Conservation (phyloP, 1,140 invertebrate species). For the Anagrus nilaparvatae region DNA sequence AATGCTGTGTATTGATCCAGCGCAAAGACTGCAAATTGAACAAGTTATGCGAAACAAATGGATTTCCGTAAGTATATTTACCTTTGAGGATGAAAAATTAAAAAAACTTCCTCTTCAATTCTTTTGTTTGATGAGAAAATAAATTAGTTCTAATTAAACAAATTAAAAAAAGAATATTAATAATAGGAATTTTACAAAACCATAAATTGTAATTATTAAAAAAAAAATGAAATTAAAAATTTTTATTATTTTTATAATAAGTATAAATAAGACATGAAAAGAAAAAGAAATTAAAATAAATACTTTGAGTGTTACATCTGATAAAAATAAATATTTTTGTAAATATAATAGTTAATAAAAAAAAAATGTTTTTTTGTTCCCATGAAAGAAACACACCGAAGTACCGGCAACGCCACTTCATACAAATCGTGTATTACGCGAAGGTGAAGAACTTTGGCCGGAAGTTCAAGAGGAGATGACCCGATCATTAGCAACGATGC, state of each 20-base stretch:
- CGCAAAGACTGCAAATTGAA: slow-evolving; percentile 78
- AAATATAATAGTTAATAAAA: slow-evolving; percentile 82
- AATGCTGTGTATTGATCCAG: slow-evolving; percentile 88
- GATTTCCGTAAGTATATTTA: slow-evolving; percentile 70
- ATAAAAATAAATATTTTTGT: too few species aligned
- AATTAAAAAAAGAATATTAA: slow-evolving; percentile 2
- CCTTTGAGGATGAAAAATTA: slow-evolving; percentile 6
- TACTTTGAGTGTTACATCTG: too few species aligned
- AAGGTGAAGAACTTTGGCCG: slow-evolving; percentile 86
- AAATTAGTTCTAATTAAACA: neutral
- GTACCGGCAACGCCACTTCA: slow-evolving; percentile 90
- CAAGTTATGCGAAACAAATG: slow-evolving; percentile 84
- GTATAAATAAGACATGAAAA: too few species aligned
- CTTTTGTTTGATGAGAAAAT: too few species aligned
- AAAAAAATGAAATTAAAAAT: too few species aligned
- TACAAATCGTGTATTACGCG: slow-evolving; percentile 75
- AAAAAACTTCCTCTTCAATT: neutral
- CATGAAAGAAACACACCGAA: slow-evolving; percentile 63
- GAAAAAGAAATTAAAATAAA: too few species aligned
- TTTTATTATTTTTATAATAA: too few species aligned
- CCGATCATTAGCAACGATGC: slow-evolving; percentile 89
- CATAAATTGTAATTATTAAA: too few species aligned
- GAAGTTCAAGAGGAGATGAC: slow-evolving; percentile 99
- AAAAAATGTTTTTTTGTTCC: slow-evolving; percentile 85
- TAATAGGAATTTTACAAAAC: too few species aligned